Base-by-base conservation (phyloP, 2,888 invertebrate species). In the Eupithecia inturbata region DNA sequence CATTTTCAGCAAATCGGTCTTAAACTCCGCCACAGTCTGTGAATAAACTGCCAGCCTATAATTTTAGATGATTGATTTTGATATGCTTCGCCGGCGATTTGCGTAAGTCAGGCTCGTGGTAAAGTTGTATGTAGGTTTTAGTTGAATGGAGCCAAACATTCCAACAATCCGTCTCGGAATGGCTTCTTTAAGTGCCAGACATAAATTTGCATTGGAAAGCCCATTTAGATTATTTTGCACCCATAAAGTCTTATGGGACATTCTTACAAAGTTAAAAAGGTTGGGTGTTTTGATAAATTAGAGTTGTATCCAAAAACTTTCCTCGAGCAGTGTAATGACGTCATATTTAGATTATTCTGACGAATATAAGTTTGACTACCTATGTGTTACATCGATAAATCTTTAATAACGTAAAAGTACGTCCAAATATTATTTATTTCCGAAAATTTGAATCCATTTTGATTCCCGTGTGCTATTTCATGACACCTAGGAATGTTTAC, bases 91-190 rank as follows among this genome's bases (percentile, higher is more conserved):
- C 33, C 33, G 2, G 63, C 19, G 7, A 36, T 63, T n/a, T 63
- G 5, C 33, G 63, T 63, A 63, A 63, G 10, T 31, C 28, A 31
- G 60, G 2, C 60, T 62, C 33, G 10, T 19, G 63, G 33, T 2
- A 63, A 63, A 12, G 19, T 53, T 33, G 36, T 63, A 10, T 63
- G 9, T 28, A 28, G 60, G 60, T 53, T 33, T 36, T 63, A 33
- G 36, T 63, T 63, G n/a, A n/a, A 63, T 63, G 19, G 63, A 63
- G 62, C n/a, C 63, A n/a, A 31, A 63, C 63, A 33, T 33, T 63
- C 19, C 63, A 63, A 10, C 33, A 31, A 63, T 22, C 19, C 16
- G 31, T 14, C 31, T 63, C 7, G 9, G 33, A 36, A 33, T 63
- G 63, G 63, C 31, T 63, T 63, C 73, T 72, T 60, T 26, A 49